Evolutionary conservation across 2,113 vertebrate species (phyloP), one percentile per base, ranked within the genome.

Genomic region (Lonchura striata): DNA sequence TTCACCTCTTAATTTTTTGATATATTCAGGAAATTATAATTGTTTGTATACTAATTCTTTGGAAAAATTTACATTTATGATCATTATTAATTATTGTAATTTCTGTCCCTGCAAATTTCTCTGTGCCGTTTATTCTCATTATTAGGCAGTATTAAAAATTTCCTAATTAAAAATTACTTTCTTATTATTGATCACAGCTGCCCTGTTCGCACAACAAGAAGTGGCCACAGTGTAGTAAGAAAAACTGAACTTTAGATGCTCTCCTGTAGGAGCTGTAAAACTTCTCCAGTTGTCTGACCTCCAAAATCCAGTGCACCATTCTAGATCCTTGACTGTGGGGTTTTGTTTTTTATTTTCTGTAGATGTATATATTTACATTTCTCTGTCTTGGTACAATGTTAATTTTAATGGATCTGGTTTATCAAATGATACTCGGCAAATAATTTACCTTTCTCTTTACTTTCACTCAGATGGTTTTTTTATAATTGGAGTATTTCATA

Each of bases 61-160:
- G 14, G 11, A 76, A 77, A 78, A 44, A 7, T 0, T 35, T 42
- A 2, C 1, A 13, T 64, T 78, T 81, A 4, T 60, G 33, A 24
- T 68, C 1, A 2, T 66, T 71, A 19, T 15, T 70, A 53, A 52
- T 37, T 70, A 31, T 21, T 0, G 0, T 39, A 72, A 37, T 2
- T 54, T 59, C n/a, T 65, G 15, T 44, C 20, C 37, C 13, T 65
- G 41, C 21, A 61, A 11, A 70, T 6, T 75, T 69, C 15, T 47
- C 31, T 71, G 9, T 64, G 50, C 30, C 41, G 17, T 4, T 50
- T 56, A 54, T 64, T 64, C 14, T 54, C 5, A 13, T 37, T 77
- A 27, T 60, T 75, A 64, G 23, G 11, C 8, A 46, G 11, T 65
- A 41, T 52, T 74, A 47, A 15, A 66, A 30, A 63, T 76, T 53